Percentiles rank a stretch among this genome's conserved stretches.
Conservation (phyloP, 2,113 vertebrate species). For the Myotis davidii region DNA sequence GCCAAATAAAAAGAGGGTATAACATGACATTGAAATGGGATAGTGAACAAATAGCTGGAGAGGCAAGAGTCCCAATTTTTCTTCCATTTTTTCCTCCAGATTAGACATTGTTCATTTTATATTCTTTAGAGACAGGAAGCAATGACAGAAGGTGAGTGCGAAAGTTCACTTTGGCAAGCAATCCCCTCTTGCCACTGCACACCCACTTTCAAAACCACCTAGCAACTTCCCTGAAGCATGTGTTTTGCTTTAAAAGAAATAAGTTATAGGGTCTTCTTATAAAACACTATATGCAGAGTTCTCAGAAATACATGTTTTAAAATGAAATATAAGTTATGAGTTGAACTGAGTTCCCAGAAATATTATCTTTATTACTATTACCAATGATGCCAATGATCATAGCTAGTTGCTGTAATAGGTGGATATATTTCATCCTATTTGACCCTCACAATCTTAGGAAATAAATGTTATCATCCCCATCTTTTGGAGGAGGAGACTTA, state of each 20-base stretch:
- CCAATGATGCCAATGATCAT: not conserved
- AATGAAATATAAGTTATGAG: conserved; percentile 33
- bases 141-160: not conserved
- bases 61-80: not conserved
- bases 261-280: not conserved
- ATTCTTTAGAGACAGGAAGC: not conserved
- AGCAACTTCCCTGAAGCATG: not conserved
- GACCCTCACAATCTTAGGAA: not conserved
- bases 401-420: not conserved
- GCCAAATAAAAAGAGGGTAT: not conserved
- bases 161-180: not conserved
- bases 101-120: not conserved
- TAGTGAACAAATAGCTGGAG: not conserved
- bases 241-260: conserved; percentile 23
- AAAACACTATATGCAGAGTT: not conserved
- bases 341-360: not conserved
- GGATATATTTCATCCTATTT: not conserved
- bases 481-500: not conserved
- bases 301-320: conserved; percentile 30
- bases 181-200: not conserved
- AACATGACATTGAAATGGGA: not conserved
- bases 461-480: not conserved
- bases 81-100: not conserved
- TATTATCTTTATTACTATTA: conserved; percentile 1
- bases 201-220: conserved; percentile 1